Base-by-base conservation (phyloP, 53 echinoderm and acorn worm genomes). In the Apostichopus leukothele region DNA sequence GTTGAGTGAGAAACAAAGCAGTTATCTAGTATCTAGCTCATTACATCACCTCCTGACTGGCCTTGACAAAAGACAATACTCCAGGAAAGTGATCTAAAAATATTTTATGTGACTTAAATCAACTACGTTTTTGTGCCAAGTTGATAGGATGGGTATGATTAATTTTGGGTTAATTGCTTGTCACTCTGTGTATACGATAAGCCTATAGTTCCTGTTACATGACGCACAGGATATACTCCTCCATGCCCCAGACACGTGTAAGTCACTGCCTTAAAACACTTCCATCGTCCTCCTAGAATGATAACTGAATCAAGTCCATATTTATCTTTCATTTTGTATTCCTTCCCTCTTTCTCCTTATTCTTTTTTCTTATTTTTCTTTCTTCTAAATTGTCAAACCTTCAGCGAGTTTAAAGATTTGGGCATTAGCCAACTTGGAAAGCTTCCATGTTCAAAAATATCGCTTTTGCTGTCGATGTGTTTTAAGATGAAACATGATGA, bases 81-180 rank as follows among this genome's bases (percentile, higher is more conserved):
- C 27, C 27, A 27, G 27, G 27, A 27, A 27, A 27, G 27, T 27
- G 27, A 27, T 27, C 27, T 27, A 27, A 27, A 27, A 27, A 27
- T 27, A 27, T 27, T 27, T 27, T 27, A 27, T 27, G 27, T 1
- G 27, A 27, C 27, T 27, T 27, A 27, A 1, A 52, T 27, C 7
- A 78, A 78, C 7, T 51, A 52, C 52, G 53, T 78, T 14, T n/a
- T 52, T 78, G 7, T 19, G 51, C 79, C 79, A 18, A 18, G 50
- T 51, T 12, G 5, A 78, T 39, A 26, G 79, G 79, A 78, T 78
- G 18, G 53, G 51, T 16, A 51, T 53, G 5, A 51, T 51, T 78
- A 78, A 27, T 78, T 78, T 78, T 19, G 9, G 18, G 10, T 39
- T 53, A 78, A 78, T 78, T 78, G 53, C 79, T 78, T 78, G 79